Conservation (phyloP, 2,888 invertebrate species). For the Lysandra coridon region DNA sequence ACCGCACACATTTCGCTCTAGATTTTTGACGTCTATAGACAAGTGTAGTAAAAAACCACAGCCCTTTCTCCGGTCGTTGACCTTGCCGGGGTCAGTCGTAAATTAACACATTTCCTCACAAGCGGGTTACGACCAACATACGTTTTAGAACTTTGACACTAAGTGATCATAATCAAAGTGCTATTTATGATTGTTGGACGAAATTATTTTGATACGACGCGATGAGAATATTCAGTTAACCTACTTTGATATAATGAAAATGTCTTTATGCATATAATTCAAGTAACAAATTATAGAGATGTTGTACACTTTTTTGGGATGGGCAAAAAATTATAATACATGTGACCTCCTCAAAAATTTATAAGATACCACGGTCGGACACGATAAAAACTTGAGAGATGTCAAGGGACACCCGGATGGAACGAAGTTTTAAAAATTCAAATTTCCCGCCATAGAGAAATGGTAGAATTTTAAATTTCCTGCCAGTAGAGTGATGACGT, state of each 20-base stretch:
- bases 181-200: background rate
- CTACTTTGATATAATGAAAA: background rate
- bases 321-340: background rate
- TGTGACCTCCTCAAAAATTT: background rate
- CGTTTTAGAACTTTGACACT: slow-evolving; percentile 28
- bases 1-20: background rate
- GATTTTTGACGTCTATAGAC: background rate
- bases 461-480: too few relatives aligned
- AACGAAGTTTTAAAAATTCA: too few relatives aligned
- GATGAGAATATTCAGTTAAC: background rate
- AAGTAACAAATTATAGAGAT: background rate
- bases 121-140: slow-evolving; percentile 31
- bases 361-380: background rate
- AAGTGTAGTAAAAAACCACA: slow-evolving; percentile 34
- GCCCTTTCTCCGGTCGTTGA: slow-evolving; percentile 45
- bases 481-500: too few relatives aligned
- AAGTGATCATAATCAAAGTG: slow-evolving; percentile 5
- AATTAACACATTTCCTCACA: slow-evolving; percentile 32
- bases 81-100: slow-evolving; percentile 42
- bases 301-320: background rate
- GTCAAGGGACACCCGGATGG: too few relatives aligned
- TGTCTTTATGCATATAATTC: background rate
- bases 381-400: too few relatives aligned
- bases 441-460: too few relatives aligned
- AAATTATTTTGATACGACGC: background rate